A percentile compares a stretch with the other conserved stretches of the same genome.
These are phyloP conservation scores for Ennomos fuscantarius DNA, from an alignment of 2,888 invertebrate genomes.

Conservation along the genomic window DNA sequence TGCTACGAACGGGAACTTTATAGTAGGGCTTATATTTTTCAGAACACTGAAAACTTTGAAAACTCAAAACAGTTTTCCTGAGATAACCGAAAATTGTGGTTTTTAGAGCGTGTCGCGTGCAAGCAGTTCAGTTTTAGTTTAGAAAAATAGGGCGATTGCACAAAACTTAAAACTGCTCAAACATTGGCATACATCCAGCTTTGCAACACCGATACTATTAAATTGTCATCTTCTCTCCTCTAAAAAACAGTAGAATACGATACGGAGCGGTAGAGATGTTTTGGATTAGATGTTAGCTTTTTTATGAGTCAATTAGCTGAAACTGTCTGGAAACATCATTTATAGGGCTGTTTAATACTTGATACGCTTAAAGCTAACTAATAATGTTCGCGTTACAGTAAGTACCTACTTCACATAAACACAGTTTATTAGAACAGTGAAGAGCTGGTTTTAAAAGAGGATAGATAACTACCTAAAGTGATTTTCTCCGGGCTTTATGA, in stretches of 20 bases:
- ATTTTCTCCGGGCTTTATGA: constrained; percentile 13
- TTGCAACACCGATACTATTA: constrained; percentile 72
- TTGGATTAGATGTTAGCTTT: constrained; percentile 35
- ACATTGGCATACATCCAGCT: constrained; percentile 77
- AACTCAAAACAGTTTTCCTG: background rate
- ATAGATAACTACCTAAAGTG: background rate
- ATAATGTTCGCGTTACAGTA: constrained; percentile 4
- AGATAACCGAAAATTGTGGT: constrained; percentile 31
- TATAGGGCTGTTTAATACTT: constrained; percentile 6
- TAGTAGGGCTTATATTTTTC: no score
- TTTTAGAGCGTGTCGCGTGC: constrained; percentile 70
- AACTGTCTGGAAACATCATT: constrained; percentile 17
- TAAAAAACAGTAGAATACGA: constrained; percentile 48
- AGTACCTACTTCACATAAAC: no score
- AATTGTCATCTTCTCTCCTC: constrained; percentile 65
- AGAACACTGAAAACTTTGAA: no score
- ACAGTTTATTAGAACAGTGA: constrained; percentile 7
- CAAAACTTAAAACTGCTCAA: constrained; percentile 75
- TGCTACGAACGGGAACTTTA: no score
- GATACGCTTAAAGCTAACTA: constrained; percentile 16
- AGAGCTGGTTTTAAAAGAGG: constrained; percentile 6
- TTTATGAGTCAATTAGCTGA: constrained; percentile 31
- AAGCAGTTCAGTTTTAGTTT: constrained; percentile 69
- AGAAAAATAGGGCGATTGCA: constrained; percentile 84
- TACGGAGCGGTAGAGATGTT: constrained; percentile 31